A percentile compares a stretch with the other conserved stretches of the same genome.
These are phyloP conservation scores for Scortum barcoo DNA, from an alignment of 2,113 vertebrate genomes.

Conservation along the genomic window DNA sequence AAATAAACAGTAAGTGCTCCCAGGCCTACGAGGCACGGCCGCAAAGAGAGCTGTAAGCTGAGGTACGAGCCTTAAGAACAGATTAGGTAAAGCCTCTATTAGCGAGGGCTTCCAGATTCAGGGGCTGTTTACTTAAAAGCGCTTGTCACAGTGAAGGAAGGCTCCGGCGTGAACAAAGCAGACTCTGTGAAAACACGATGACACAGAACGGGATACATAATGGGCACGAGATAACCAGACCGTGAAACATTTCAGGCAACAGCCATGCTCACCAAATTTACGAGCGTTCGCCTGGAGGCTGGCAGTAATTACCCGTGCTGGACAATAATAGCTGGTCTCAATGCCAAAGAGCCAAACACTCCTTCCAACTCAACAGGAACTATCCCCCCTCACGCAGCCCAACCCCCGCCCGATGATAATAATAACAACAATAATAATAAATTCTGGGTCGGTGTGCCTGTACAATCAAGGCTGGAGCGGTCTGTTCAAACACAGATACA, in stretches of 20 bases:
- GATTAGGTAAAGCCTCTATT: constrained; percentile 88
- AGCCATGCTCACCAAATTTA: constrained; percentile 13
- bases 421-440: constrained; percentile 15
- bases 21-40: constrained; percentile 66
- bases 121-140: constrained; percentile 82
- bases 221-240: constrained; percentile 7
- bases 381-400: too few relatives aligned
- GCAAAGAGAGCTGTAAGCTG: constrained; percentile 78
- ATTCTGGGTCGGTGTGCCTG: constrained; percentile 4
- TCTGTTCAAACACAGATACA: constrained; percentile 67
- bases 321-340: constrained; percentile 31
- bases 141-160: constrained; percentile 51
- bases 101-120: constrained; percentile 83
- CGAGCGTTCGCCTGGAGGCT: constrained; percentile 20
- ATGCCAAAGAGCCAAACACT: constrained; percentile 9
- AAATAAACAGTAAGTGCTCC: constrained; percentile 85
- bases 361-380: not conserved
- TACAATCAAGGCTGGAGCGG: constrained; percentile 10
- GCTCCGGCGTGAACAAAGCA: constrained; percentile 30
- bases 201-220: not conserved
- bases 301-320: constrained; percentile 9
- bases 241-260: constrained; percentile 13
- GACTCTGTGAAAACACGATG: constrained; percentile 13
- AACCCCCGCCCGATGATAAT: constrained; percentile 1
- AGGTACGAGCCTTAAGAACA: constrained; percentile 82